phyloP scores from a whole-genome alignment of 2,888 invertebrate species.

The Drosophila helvetica region DNA sequence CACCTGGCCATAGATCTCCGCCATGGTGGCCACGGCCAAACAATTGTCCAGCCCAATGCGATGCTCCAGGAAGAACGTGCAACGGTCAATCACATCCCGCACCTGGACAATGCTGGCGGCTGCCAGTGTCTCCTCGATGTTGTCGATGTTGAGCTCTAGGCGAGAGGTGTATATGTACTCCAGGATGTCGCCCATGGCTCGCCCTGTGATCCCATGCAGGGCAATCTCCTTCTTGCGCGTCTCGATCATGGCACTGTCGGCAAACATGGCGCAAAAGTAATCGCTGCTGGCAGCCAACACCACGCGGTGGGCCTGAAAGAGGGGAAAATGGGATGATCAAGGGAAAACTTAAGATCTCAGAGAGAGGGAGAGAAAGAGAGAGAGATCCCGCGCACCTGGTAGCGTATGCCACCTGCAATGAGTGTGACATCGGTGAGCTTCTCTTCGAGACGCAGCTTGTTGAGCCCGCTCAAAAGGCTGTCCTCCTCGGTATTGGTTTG shows the following conservation, averaged over 20 bases:
- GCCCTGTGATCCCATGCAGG: constrained; percentile 88
- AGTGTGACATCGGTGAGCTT: constrained; percentile 88
- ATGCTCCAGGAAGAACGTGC: constrained; percentile 87
- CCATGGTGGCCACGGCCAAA: constrained; percentile 88
- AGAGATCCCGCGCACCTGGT: neutral
- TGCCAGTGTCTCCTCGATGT: constrained; percentile 88
- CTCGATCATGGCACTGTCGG: constrained; percentile 87
- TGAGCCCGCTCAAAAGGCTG: constrained; percentile 85
- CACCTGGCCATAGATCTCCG: constrained; percentile 88
- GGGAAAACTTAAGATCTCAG: too few species aligned
- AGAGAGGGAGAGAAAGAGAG: neutral
- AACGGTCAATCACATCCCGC: constrained; percentile 87
- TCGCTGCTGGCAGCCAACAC: constrained; percentile 90
- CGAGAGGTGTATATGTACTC: constrained; percentile 89
- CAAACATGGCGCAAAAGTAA: constrained; percentile 91
- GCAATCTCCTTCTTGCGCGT: constrained; percentile 87
- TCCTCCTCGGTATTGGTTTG: constrained; percentile 34
- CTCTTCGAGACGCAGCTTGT: constrained; percentile 86
- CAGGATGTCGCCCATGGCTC: constrained; percentile 87
- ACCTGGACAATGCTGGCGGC: constrained; percentile 89
- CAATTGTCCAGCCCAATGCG: constrained; percentile 89
- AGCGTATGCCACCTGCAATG: constrained; percentile 64
- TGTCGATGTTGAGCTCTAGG: constrained; percentile 84
- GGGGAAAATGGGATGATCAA: neutral
- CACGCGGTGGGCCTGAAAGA: constrained; percentile 87